phyloP scores from a whole-genome alignment of 2,888 invertebrate genomes.

The Tachina fera region DNA sequence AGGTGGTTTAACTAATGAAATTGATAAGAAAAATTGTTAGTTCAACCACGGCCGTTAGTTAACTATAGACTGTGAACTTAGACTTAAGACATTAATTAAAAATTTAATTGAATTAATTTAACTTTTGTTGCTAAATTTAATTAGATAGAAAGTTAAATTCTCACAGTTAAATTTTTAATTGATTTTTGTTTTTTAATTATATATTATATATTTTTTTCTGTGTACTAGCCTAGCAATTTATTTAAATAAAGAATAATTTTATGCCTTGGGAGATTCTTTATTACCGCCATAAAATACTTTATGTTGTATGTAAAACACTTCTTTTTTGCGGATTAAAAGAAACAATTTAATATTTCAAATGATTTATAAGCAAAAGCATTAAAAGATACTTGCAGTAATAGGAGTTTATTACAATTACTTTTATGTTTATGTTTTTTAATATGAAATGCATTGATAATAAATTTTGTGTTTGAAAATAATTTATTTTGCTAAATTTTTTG shows the following conservation, averaged over 20 bases:
- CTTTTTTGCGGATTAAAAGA: background rate
- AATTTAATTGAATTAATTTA: too few species aligned
- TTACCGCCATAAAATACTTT: background rate
- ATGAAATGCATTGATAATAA: slow-evolving; percentile 53
- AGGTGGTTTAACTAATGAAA: too few species aligned
- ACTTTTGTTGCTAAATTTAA: too few species aligned
- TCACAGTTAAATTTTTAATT: too few species aligned
- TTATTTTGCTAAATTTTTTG: slow-evolving; percentile 7
- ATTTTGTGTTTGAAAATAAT: slow-evolving; percentile 41
- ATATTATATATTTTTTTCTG: too few species aligned
- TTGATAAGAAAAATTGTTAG: too few species aligned
- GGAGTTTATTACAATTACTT: slow-evolving; percentile 38
- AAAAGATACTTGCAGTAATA: background rate
- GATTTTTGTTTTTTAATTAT: too few species aligned
- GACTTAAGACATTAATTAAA: too few species aligned
- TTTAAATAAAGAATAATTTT: background rate
- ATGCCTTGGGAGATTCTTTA: slow-evolving; percentile 40
- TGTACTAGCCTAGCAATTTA: background rate
- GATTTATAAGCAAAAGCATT: slow-evolving; percentile 30
- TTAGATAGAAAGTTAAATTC: too few species aligned
- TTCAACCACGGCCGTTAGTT: too few species aligned
- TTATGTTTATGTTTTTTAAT: slow-evolving; percentile 40
- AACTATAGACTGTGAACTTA: too few species aligned
- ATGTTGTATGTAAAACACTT: background rate
- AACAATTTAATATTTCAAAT: slow-evolving; percentile 35